phyloP scores from a whole-genome alignment of 2,797 vertebrate species.

The Labroides dimidiatus region DNA sequence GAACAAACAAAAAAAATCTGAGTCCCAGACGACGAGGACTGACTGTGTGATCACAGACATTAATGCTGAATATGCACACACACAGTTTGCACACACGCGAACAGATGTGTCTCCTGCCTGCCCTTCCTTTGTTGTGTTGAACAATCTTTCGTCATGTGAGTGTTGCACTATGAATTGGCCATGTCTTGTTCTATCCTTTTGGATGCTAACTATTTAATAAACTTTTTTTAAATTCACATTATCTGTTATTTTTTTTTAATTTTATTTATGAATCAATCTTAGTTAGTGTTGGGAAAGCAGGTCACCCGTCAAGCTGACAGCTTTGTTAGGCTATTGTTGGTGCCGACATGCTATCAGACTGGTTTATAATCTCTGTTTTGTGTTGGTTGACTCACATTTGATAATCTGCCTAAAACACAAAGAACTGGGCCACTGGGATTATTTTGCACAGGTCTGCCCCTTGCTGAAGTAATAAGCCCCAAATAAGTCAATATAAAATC shows the following conservation, averaged over 20 bases:
- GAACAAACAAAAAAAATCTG: not conserved
- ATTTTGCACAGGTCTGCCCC: too few species aligned
- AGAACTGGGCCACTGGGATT: too few species aligned
- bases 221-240: conserved; percentile 37
- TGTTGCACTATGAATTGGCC: conserved; percentile 53
- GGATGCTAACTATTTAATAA: conserved; percentile 66
- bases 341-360: too few species aligned
- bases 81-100: not conserved
- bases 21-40: not conserved
- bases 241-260: conserved; percentile 11
- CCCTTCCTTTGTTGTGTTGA: conserved; percentile 49
- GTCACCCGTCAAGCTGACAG: too few species aligned
- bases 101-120: not conserved
- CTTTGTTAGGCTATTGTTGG: too few species aligned
- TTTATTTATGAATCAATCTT: not conserved
- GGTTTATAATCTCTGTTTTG: too few species aligned
- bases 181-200: conserved; percentile 56
- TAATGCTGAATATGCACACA: conserved; percentile 5
- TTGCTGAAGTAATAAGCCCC: too few species aligned
- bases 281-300: too few species aligned
- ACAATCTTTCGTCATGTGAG: conserved; percentile 51
- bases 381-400: too few species aligned
- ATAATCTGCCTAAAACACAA: too few species aligned
- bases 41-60: not conserved
- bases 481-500: too few species aligned